Evolutionary conservation across 2,797 vertebrate genomes (phyloP), one percentile per base, ranked within the genome.

Genomic region (Pseudopleuronectes americanus): DNA sequence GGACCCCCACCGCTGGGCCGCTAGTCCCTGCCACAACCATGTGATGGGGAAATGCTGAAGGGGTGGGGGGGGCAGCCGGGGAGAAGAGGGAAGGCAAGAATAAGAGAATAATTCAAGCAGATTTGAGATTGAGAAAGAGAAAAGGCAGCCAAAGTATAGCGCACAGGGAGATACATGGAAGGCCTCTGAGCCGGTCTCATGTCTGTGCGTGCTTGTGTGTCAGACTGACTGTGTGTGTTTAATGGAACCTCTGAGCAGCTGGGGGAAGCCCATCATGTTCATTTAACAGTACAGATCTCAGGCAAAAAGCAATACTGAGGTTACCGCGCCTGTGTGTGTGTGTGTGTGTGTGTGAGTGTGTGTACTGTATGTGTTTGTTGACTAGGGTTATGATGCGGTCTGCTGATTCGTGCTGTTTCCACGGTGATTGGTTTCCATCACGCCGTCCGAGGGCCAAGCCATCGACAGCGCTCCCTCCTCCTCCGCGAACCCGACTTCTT

Each of bases 371-470:
- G 66, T 54, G 81, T 77, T 64, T 71, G 58, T 84, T 63, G 51
- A 45, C 3, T 6, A 69, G 82, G 68, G 79, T 74, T 75, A 51
- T 48, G 76, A 77, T 64, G 81, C 33, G 77, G 87, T 89, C 84
- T 84, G 79, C 82, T 90, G 91, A 87, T 90, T 90, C 55, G 77
- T 84, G 87, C 87, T 83, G 87, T 92, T 92, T 92, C 89, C 86
- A 89, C 84, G 74, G 85, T 77, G 87, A 91, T 93, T 93, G 93
- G 91, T 92, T 94, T 92, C 92, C 80, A 90, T 93, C 90, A 88
- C 57, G 66, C 71, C 71, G 55, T 88, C 80, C 63, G 41, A 72
- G 79, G 58, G 74, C 83, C 83, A 81, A 91, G 77, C 84, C 88
- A 89, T 92, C 69, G 87, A 90, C 89, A 85, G 83, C 48, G 48